These are phyloP conservation scores for Plagiodera versicolora DNA, from an alignment of 2,888 invertebrate species.

Conservation along the genomic window DNA sequence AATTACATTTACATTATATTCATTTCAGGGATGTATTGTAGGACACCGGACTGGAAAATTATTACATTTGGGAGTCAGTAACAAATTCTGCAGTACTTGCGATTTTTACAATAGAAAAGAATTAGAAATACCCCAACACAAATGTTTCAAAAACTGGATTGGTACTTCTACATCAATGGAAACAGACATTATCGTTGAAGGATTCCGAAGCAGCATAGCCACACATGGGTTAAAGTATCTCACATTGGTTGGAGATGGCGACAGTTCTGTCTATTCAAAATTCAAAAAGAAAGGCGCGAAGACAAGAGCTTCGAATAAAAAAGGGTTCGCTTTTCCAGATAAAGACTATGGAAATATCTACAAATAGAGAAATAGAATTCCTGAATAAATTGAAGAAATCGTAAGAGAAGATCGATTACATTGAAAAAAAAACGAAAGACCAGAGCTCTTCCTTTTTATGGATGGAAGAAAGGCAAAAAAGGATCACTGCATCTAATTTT, in stretches of 20 bases:
- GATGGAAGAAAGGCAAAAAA: not conserved
- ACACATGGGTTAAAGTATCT: constrained; percentile 25
- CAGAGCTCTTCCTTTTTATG: not conserved
- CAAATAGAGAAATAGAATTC: not conserved
- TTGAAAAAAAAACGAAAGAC: not conserved
- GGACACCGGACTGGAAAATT: constrained; percentile 13
- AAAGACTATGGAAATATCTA: not conserved
- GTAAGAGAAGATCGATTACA: too few species aligned
- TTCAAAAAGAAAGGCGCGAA: not conserved
- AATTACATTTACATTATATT: too few species aligned
- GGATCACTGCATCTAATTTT: not conserved
- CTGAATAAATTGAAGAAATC: too few species aligned
- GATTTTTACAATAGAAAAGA: not conserved
- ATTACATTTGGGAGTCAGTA: constrained; percentile 17
- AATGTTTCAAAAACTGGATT: constrained; percentile 27
- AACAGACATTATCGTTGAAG: constrained; percentile 25
- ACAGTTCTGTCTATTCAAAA: constrained; percentile 16
- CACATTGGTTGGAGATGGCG: constrained; percentile 26
- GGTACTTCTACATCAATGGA: constrained; percentile 27
- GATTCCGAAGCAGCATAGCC: constrained; percentile 23
- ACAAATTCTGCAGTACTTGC: constrained; percentile 24
- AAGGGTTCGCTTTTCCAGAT: not conserved
- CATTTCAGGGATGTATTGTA: too few species aligned
- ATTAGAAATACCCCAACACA: not conserved
- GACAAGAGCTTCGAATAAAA: not conserved